These are phyloP conservation scores for Anguilla japonica DNA, from an alignment of 2,113 vertebrate genomes.

Conservation along the genomic window DNA sequence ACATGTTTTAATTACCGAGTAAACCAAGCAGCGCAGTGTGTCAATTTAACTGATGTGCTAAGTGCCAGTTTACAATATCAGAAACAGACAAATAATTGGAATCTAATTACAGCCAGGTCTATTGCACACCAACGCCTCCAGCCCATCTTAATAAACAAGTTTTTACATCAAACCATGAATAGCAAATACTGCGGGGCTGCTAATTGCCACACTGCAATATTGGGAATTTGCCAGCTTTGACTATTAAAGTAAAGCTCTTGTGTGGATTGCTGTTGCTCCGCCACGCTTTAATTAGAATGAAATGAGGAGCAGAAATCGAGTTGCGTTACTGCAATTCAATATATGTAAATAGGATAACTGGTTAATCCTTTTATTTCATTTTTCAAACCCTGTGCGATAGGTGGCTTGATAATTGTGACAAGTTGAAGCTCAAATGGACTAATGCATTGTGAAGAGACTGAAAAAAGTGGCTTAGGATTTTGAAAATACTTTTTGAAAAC, in stretches of 20 bases:
- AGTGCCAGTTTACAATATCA: conserved; percentile 99
- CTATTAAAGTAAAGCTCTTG: conserved; percentile 92
- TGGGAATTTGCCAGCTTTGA: conserved; percentile 96
- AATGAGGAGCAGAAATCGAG: conserved; percentile 87
- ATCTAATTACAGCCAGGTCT: conserved; percentile 99
- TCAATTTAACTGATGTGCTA: conserved; percentile 99
- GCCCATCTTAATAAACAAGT: conserved; percentile 99
- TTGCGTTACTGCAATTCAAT: conserved; percentile 88
- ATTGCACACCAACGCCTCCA: conserved; percentile 96
- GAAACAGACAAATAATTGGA: conserved; percentile 99
- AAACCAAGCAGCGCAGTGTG: conserved; percentile 99
- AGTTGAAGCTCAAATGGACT: conserved; percentile 80
- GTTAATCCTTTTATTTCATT: conserved; percentile 89
- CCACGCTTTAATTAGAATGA: conserved; percentile 93
- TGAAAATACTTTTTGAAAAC: conserved; percentile 1
- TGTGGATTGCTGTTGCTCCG: conserved; percentile 91
- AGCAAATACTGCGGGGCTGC: conserved; percentile 95
- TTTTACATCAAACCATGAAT: conserved; percentile 98
- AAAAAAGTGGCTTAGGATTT: conserved; percentile 54
- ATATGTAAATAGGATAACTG: conserved; percentile 86
- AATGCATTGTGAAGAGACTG: conserved; percentile 68
- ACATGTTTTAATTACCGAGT: conserved; percentile 99
- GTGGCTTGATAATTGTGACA: conserved; percentile 80
- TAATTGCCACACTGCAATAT: conserved; percentile 95
- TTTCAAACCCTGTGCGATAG: conserved; percentile 79